phyloP scores from a whole-genome alignment of 2,113 vertebrate genomes.

The Myrmecophaga tridactyla region DNA sequence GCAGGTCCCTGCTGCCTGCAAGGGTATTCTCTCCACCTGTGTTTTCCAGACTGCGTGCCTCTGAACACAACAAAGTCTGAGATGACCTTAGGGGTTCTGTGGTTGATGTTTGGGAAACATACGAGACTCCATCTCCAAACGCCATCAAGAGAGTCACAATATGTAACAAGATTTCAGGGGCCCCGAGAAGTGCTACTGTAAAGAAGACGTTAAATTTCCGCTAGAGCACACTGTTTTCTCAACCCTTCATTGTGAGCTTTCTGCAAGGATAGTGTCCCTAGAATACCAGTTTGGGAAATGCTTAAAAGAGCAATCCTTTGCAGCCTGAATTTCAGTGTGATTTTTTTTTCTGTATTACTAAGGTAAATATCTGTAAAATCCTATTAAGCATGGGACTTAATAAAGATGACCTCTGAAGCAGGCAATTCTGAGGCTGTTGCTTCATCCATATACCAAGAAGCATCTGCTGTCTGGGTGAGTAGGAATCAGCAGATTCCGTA shows the following conservation, averaged over 20 bases:
- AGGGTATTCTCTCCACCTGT: neutral
- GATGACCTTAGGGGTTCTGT: neutral
- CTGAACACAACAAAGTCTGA: neutral
- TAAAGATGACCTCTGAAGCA: neutral
- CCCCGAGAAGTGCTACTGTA: neutral
- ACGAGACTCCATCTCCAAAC: rapidly evolving
- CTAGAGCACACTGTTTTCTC: neutral
- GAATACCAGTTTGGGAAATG: neutral
- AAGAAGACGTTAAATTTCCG: neutral
- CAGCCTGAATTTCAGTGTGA: neutral
- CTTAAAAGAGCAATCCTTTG: neutral
- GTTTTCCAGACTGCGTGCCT: rapidly evolving
- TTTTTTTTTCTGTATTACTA: neutral
- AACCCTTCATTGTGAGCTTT: neutral
- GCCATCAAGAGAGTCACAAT: neutral
- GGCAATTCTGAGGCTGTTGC: neutral
- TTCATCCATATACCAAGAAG: neutral
- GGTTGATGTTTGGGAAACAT: neutral
- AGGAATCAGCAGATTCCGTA: neutral
- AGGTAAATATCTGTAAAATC: neutral
- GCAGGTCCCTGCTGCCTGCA: neutral
- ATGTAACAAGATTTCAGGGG: no score
- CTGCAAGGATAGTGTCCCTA: neutral
- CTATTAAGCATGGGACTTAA: neutral
- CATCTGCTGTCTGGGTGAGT: neutral